These are phyloP conservation scores for Chroicocephalus ridibundus DNA, from an alignment of 2,113 vertebrate genomes.

Conservation along the genomic window DNA sequence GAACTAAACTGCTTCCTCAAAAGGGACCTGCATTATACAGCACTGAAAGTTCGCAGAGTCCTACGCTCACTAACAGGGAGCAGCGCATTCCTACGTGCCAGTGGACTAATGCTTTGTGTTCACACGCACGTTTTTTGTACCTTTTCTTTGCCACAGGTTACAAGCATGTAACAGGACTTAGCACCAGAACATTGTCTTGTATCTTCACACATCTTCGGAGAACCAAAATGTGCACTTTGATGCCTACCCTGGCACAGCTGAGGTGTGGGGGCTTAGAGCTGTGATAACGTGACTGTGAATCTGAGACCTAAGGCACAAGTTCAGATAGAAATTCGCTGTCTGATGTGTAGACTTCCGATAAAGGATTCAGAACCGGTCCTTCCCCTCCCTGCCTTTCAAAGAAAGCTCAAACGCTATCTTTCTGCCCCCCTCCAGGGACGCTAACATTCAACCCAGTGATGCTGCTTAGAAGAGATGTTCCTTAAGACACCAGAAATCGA, in stretches of 20 bases:
- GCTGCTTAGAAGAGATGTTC: not conserved
- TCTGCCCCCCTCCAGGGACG: not conserved
- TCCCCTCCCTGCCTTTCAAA: not conserved
- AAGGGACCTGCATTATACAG: not conserved
- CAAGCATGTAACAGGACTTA: not conserved
- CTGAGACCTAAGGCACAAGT: not conserved
- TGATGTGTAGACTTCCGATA: not conserved
- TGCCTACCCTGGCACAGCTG: not conserved
- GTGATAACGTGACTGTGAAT: not conserved
- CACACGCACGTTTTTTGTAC: accelerated
- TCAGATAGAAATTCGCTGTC: not conserved
- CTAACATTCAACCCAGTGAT: not conserved
- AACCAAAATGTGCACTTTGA: not conserved
- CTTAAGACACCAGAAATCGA: not conserved
- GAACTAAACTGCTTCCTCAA: not conserved
- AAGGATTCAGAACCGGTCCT: not conserved
- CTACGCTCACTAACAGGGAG: not conserved
- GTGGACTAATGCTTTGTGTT: not conserved
- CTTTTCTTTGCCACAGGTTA: not conserved
- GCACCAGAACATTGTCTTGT: not conserved
- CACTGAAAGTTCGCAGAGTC: not conserved
- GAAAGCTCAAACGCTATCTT: not conserved
- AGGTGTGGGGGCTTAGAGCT: not conserved
- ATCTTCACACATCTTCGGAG: not conserved
- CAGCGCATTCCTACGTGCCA: not conserved